phyloP scores from a whole-genome alignment of 2,113 vertebrate species.

The Alectura lathami region DNA sequence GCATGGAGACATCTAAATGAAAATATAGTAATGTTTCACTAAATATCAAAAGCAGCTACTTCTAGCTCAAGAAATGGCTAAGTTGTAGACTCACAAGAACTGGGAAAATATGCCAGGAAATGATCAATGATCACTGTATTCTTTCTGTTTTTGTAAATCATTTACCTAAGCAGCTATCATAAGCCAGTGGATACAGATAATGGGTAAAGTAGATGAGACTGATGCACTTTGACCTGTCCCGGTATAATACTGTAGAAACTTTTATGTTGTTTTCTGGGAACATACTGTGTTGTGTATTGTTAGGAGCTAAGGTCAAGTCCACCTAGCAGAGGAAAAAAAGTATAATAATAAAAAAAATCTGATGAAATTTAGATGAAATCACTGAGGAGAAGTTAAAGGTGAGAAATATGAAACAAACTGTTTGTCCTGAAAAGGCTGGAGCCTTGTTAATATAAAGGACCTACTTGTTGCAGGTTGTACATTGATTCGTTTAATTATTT shows the following conservation, averaged over 20 bases:
- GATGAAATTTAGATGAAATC: not conserved
- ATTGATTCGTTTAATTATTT: not conserved
- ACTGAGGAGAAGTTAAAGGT: not conserved
- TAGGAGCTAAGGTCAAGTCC: not conserved
- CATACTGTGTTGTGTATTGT: not conserved
- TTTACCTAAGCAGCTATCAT: not conserved
- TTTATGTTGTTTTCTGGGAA: not conserved
- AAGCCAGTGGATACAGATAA: not conserved
- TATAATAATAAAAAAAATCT: not conserved
- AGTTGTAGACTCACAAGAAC: not conserved
- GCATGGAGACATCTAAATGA: not conserved
- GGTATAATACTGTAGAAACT: not conserved
- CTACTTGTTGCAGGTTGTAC: not conserved
- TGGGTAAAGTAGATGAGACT: not conserved
- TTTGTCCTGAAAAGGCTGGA: not conserved
- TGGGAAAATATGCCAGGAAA: slow-evolving; percentile 23
- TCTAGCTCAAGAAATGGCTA: not conserved
- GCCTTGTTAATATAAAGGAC: not conserved
- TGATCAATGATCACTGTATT: not conserved
- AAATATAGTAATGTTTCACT: not conserved
- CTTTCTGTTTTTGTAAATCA: not conserved
- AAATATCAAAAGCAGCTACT: not conserved
- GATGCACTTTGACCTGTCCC: not conserved
- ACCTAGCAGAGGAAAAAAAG: not conserved
- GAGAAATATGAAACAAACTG: not conserved